phyloP scores from a whole-genome alignment of 2,113 vertebrate species.

The Cichladusa arquata region DNA sequence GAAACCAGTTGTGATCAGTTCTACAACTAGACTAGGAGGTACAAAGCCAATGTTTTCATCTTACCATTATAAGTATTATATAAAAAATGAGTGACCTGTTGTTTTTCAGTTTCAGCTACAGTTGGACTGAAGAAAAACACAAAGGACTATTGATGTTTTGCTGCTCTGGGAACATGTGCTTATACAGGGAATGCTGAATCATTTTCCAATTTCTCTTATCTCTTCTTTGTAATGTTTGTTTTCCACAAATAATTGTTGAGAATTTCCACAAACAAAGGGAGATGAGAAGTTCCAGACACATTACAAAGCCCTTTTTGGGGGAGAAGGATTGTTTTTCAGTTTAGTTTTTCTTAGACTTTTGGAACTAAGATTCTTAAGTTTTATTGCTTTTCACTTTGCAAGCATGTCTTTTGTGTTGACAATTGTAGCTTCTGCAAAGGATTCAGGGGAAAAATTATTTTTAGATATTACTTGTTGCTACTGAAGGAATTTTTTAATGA shows the following conservation, averaged over 20 bases:
- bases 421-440: not conserved
- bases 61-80: not conserved
- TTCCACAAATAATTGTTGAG: not conserved
- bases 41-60: not conserved
- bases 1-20: not conserved
- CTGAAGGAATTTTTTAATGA: not conserved
- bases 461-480: not conserved
- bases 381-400: not conserved
- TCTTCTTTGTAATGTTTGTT: not conserved
- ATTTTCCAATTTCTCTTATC: not conserved
- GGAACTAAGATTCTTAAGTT: not conserved
- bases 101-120: not conserved
- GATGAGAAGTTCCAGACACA: not conserved
- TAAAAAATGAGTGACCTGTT: fast-evolving
- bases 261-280: not conserved
- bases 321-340: not conserved
- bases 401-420: not conserved
- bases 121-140: not conserved
- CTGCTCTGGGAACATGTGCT: not conserved
- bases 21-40: not conserved
- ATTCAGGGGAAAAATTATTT: not conserved
- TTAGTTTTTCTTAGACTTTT: not conserved
- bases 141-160: not conserved
- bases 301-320: fast-evolving
- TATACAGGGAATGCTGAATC: not conserved